phyloP scores from a whole-genome alignment of 2,113 vertebrate genomes.

The Sialia sialis region DNA sequence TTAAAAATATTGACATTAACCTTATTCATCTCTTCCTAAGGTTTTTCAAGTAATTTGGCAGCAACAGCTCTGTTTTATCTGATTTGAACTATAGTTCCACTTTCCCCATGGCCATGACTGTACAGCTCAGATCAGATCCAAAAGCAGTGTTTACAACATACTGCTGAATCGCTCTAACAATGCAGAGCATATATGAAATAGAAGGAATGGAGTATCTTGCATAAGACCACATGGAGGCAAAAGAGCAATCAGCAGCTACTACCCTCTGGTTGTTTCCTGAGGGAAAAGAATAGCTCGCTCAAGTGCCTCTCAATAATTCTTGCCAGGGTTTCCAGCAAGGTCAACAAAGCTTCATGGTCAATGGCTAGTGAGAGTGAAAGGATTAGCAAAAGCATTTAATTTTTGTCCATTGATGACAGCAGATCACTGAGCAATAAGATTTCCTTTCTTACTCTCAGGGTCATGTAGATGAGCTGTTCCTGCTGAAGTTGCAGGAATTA shows the following conservation, averaged over 20 bases:
- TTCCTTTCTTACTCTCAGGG: not conserved
- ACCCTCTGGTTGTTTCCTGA: not conserved
- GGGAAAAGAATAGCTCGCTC: conserved; percentile 15
- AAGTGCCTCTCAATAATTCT: conserved; percentile 46
- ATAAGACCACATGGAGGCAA: not conserved
- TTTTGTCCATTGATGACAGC: conserved; percentile 22
- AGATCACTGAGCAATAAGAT: conserved; percentile 9
- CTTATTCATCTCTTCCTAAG: not conserved
- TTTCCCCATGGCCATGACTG: not conserved
- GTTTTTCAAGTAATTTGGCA: not conserved
- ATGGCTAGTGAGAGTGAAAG: conserved; percentile 17
- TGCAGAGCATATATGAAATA: not conserved
- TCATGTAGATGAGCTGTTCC: not conserved
- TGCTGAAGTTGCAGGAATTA: conserved; percentile 46
- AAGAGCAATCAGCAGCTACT: conserved; percentile 36
- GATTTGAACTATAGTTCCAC: not conserved
- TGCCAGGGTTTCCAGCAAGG: conserved; percentile 34
- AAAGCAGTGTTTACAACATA: not conserved
- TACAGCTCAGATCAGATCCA: not conserved
- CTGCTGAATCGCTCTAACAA: not conserved
- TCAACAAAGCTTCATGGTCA: conserved; percentile 55
- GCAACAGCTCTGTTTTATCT: not conserved
- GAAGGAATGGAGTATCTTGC: not conserved
- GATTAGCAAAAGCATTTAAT: conserved; percentile 48
- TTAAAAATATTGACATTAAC: not conserved